Base-by-base conservation (phyloP, 1,140 invertebrate species). In the Colletes latitarsis region DNA sequence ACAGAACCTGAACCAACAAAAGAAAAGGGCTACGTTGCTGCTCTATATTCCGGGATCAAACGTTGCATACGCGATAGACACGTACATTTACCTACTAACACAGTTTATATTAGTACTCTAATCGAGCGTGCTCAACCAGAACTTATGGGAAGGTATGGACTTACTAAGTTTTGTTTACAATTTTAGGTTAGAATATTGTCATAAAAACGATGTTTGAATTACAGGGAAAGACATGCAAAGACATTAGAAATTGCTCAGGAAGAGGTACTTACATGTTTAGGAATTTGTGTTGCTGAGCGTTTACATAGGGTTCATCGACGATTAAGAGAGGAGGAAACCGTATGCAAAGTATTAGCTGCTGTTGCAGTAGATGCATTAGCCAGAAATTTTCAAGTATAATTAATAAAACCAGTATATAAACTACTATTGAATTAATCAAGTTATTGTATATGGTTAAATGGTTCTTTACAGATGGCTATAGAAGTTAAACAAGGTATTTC, bases 221-320 rank as follows among this genome's bases (percentile, higher is more conserved):
- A 93, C 83, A 95, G 97, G 74, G 98, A 99, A 92, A 94, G 98
- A 70, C 98, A 99, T 93, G 98, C 98, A 1, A 99, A 98, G 93
- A 98, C 98, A 10, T 92, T 98, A 82, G 98, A 98, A 94, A 98
- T 98, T 88, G 98, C 98, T 87, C 98, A 99, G 93, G 98, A 98
- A 93, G 98, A 99, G 94, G 98, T 98, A 62, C 94, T 99, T 72
- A 98, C 97, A 0, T 98, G 98, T 92, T 94, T 98, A 64, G 98
- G 98, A 15, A 96, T 98, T 92, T 98, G 97, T 92, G 95, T 98
- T 71, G 97, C 98, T 89, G 97, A 98, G 90, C 94, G 97, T 64
- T 94, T 99, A 17, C 96, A 98, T 91, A 95, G 96, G 82, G 96
- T 98, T 75, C 96, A 97, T 88, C 95, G 98, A 78, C 95, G 97